Evolutionary conservation across 2,113 vertebrate species (phyloP), one percentile per base, ranked within the genome.

Genomic region (Pseudopodoces humilis): DNA sequence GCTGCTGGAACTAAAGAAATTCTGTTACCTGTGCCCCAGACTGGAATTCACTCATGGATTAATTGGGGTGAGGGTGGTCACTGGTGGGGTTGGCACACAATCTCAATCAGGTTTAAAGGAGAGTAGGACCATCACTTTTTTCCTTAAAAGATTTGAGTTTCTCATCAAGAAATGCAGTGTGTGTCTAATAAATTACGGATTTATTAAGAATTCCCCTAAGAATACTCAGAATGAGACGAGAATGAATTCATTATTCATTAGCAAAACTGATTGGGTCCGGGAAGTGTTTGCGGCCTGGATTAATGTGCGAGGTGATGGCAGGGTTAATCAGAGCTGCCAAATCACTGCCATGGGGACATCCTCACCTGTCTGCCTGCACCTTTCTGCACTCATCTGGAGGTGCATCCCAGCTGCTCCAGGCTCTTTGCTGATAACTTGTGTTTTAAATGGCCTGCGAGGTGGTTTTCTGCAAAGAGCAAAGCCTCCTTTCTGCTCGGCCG

Each of bases 211-310:
- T 63, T 23, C 96, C 63, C 70, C 22, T 25, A 77, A 68, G 58
- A 80, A n/a, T 80, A 44, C 84, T 86, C 69, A 88, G 43, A 88
- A 58, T 3, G 43, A 93, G 47, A 55, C 0, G n/a, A 83, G 94
- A 95, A 93, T 83, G 56, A 85, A 95, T 96, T 78, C 23, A 82
- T 92, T 94, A 81, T 94, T 94, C 47, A 87, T 96, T 82, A 86
- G 75, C 64, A 95, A 95, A 93, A 37, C 63, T 93, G 33, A 81
- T 95, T 62, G 41, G 83, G 31, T 84, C 88, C 24, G 25, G 72
- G 65, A 70, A 91, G 47, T 33, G 37, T 87, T 88, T 84, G 55
- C 50, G 79, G 92, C 59, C 68, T 56, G 81, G 63, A 83, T 75
- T 64, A 70, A 83, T 7, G 68, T 33, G 31, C 3, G 9, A 62